A percentile compares a stretch with the other conserved stretches of the same genome.
These are phyloP conservation scores for Tenthredo amoena DNA, from an alignment of 2,888 invertebrate genomes.

Conservation along the genomic window DNA sequence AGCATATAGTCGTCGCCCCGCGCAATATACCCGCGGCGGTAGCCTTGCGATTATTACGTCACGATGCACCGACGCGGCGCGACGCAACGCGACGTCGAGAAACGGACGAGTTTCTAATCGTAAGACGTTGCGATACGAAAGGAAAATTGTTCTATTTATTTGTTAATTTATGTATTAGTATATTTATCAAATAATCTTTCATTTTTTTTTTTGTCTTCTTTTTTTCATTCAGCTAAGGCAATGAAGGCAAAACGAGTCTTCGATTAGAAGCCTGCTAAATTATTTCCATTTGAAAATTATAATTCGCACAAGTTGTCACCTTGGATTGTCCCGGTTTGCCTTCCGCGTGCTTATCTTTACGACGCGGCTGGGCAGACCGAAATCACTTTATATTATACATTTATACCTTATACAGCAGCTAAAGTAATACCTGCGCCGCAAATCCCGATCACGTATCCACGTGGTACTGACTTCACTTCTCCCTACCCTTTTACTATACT, in stretches of 20 bases:
- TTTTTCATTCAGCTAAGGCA: background rate
- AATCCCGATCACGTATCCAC: conserved; percentile 38
- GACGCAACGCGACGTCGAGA: background rate
- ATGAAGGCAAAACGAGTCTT: background rate
- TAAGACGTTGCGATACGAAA: conserved; percentile 29
- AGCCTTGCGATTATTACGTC: conserved; percentile 54
- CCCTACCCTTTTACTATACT: background rate
- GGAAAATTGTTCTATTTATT: background rate
- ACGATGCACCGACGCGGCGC: conserved; percentile 25
- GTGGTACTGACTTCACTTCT: conserved; percentile 11
- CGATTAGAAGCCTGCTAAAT: background rate
- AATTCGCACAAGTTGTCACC: conserved; percentile 44
- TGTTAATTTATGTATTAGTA: background rate
- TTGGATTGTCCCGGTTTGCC: conserved; percentile 39
- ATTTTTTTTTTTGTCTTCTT: background rate
- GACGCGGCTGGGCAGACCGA: conserved; percentile 54
- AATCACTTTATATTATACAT: conserved; percentile 52
- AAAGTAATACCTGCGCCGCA: background rate
- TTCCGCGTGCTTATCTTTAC: conserved; percentile 57
- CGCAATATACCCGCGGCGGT: conserved; percentile 26
- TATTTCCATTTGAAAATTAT: conserved; percentile 18
- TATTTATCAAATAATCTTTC: background rate
- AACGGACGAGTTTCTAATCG: conserved; percentile 3
- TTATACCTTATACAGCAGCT: background rate
- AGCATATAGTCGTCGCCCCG: conserved; percentile 18